A percentile compares a stretch with the other conserved stretches of the same genome.
phyloP scores from a whole-genome alignment of 2,797 vertebrate species.

The Propithecus perrieri region DNA sequence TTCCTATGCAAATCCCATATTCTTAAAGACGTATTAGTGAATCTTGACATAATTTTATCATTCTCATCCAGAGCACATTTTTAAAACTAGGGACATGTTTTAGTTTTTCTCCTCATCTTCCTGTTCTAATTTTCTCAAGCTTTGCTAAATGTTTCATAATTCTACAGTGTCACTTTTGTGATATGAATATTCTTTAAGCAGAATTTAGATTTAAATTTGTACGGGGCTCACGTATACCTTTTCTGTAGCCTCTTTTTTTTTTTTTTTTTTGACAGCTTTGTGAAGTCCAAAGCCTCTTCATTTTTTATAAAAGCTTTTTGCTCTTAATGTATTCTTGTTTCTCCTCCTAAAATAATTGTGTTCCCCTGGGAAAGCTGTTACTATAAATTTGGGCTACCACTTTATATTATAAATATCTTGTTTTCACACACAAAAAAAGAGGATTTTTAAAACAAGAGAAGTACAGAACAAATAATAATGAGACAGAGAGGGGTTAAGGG shows the following conservation, averaged over 20 bases:
- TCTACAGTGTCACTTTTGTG: conserved; percentile 15
- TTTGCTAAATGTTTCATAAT: neutral
- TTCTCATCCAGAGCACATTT: conserved; percentile 18
- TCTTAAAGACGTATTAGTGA: neutral
- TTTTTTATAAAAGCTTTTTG: conserved; percentile 1
- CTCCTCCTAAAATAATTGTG: neutral
- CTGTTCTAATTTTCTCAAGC: neutral
- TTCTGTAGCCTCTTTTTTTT: neutral
- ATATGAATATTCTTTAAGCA: neutral
- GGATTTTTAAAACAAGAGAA: neutral
- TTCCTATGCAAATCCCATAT: neutral
- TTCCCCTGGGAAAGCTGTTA: neutral
- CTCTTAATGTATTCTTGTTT: neutral
- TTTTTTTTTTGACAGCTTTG: no score
- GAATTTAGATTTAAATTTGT: conserved; percentile 42
- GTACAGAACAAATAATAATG: conserved; percentile 14
- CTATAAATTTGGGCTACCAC: neutral
- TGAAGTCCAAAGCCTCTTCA: neutral
- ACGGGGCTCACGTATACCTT: neutral
- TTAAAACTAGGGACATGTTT: neutral
- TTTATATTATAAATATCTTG: neutral
- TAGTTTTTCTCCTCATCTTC: conserved; percentile 20
- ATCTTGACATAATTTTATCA: neutral
- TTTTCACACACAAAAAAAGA: neutral
- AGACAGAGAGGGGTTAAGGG: neutral